Evolutionary conservation across 2,113 vertebrate genomes (phyloP), one percentile per base, ranked within the genome.

Genomic region (Aythya baeri): DNA sequence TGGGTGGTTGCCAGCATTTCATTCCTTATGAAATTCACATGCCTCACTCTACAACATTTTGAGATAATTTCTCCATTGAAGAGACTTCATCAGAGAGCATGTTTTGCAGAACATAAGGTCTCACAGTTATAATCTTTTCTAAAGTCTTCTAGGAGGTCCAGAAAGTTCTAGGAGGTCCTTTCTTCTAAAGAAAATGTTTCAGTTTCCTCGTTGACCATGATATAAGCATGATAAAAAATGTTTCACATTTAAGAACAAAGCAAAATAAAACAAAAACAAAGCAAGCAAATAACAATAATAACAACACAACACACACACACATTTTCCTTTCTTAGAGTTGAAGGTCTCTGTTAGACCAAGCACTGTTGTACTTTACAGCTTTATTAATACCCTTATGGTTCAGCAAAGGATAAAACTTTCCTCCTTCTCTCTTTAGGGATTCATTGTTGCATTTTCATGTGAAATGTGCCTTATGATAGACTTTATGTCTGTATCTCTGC

Each of bases 381-480:
- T 88, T 59, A 46, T 63, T 41, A 74, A 71, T 41, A 88, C 3
- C 6, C 58, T 66, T 61, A 44, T 50, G 9, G 81, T 61, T 67
- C 58, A 72, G 0, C 25, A 87, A 74, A 13, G 11, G 8, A n/a
- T 4, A 72, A 78, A 80, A 16, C 3, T 41, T 65, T 83, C 55
- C 10, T 26, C 9, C 17, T 79, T 89, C 8, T 7, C 26, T 74
- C 23, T 67, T 59, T 63, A 13, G 3, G 6, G 17, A 31, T 78
- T 54, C 62, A 2, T 77, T 57, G 7, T 36, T 5, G 3, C 31
- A 52, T 63, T 92, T 86, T 73, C 31, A 14, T 7, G 25, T 9
- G n/a, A 5, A 84, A 50, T 8, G 2, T 55, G 7, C 4, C 3
- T 71, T 44, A 26, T 0, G 1, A 29, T 50, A 20, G 21, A 29